Evolutionary conservation across 1,140 invertebrate genomes (phyloP), one percentile per base, ranked within the genome.

Genomic region (Meloidogyne chitwoodi): DNA sequence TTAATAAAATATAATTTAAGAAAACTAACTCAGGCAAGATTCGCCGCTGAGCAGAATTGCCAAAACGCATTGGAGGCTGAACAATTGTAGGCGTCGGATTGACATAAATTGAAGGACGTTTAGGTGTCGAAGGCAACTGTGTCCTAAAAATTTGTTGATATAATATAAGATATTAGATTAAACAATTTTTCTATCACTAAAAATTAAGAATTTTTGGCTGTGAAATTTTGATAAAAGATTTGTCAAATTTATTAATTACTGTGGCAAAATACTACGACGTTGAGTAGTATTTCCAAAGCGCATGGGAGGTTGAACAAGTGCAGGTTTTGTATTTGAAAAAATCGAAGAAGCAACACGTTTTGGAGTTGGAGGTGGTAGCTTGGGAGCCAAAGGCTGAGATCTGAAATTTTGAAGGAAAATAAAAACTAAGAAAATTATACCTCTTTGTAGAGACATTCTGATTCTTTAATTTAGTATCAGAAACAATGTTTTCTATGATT

Each of bases 61-160:
- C 71, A 73, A 73, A 73, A 61, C 71, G 71, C 71, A 73, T 73
- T 3, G 71, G 71, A 27, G 71, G 71, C 26, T 73, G 71, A 31
- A 73, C 71, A 19, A 73, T 27, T 19, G 24, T n/a, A n/a, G 71
- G 48, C 6, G 63, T 73, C 1, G 56, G 29, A 22, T 19, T 62
- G 22, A 22, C 24, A 63, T 11, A 34, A 24, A 73, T 24, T 8
- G 56, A 64, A n/a, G 56, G 0, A 61, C 34, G 48, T 22, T 38
- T 12, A 34, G 71, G n/a, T 22, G 48, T 34, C 6, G 71, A 12
- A 12, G 61, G 71, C n/a, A n/a, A n/a, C 29, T 64, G 16, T 64
- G 26, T 22, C 24, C 69, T 62, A 48, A 31, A 68, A 68, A 24
- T 22, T 34, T 26, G 26, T 8, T 26, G 10, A 31, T 24, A 48